Evolutionary conservation across 2,113 vertebrate species (phyloP).

Genomic region (Excalfactoria chinensis): DNA sequence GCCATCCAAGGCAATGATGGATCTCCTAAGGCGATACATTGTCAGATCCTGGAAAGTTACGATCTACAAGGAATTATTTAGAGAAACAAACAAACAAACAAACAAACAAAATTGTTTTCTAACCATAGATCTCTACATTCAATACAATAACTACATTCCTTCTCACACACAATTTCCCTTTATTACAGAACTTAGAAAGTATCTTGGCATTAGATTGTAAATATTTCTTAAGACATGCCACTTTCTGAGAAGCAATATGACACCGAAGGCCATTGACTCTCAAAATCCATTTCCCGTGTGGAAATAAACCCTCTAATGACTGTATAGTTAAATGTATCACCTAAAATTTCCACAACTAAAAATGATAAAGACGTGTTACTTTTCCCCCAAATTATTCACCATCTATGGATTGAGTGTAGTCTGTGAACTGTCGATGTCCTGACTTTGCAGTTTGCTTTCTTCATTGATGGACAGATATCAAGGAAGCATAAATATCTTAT

Average conservation of each 20-base stretch:
- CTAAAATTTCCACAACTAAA: neutral
- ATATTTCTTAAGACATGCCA: neutral
- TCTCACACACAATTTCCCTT: neutral
- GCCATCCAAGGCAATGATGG: neutral
- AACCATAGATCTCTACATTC: neutral
- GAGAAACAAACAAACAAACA: neutral
- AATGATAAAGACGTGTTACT: neutral
- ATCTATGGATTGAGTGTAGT: neutral
- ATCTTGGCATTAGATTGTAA: neutral
- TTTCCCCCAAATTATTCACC: neutral
- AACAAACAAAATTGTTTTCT: neutral
- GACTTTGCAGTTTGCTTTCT: neutral
- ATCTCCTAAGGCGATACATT: neutral
- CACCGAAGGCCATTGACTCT: neutral
- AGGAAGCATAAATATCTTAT: neutral
- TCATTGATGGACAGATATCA: neutral
- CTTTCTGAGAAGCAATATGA: neutral
- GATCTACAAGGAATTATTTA: neutral
- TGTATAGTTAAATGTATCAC: neutral
- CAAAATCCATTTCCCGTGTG: neutral
- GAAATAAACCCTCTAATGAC: neutral
- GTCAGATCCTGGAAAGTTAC: conserved; percentile 21
- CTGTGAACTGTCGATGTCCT: neutral
- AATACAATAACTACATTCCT: neutral
- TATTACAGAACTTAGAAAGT: neutral